A percentile compares a stretch with the other conserved stretches of the same genome.
Evolutionary conservation across 2,113 vertebrate genomes (phyloP).

Genomic region (Rhodinocichla rosea): DNA sequence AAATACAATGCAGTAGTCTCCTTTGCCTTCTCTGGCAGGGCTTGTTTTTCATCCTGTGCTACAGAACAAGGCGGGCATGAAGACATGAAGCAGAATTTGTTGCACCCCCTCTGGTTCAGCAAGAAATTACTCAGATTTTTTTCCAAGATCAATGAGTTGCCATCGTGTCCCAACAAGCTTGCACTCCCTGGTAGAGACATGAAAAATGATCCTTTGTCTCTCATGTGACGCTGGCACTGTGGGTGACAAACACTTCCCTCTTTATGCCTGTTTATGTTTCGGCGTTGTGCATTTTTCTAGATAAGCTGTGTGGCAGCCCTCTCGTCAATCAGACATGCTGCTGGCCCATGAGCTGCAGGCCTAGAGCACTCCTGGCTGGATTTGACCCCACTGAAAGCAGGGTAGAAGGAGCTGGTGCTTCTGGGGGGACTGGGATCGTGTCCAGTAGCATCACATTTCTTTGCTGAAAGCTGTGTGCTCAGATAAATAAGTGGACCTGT

Average conservation of each 20-base stretch:
- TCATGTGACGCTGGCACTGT: not conserved
- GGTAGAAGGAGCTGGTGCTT: not conserved
- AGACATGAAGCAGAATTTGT: not conserved
- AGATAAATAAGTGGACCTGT: not conserved
- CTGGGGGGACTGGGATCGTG: not conserved
- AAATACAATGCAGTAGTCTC: not conserved
- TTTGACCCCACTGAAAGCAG: not conserved
- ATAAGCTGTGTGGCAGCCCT: not conserved
- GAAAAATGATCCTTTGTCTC: slow-evolving; percentile 26
- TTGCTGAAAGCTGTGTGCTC: not conserved
- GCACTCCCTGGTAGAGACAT: not conserved
- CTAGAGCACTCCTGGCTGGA: not conserved
- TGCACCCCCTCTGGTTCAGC: not conserved
- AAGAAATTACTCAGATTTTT: slow-evolving; percentile 6
- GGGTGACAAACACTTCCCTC: slow-evolving; percentile 24
- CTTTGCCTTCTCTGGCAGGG: not conserved
- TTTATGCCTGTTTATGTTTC: slow-evolving; percentile 2
- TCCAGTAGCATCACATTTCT: not conserved
- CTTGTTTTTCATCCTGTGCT: not conserved
- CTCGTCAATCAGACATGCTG: not conserved
- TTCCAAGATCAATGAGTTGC: not conserved
- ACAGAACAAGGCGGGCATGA: not conserved
- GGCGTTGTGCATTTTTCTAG: not conserved
- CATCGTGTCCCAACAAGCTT: not conserved
- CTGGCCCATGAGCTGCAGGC: not conserved